Conservation (phyloP, 2,113 vertebrate genomes). For the Anser cygnoides region DNA sequence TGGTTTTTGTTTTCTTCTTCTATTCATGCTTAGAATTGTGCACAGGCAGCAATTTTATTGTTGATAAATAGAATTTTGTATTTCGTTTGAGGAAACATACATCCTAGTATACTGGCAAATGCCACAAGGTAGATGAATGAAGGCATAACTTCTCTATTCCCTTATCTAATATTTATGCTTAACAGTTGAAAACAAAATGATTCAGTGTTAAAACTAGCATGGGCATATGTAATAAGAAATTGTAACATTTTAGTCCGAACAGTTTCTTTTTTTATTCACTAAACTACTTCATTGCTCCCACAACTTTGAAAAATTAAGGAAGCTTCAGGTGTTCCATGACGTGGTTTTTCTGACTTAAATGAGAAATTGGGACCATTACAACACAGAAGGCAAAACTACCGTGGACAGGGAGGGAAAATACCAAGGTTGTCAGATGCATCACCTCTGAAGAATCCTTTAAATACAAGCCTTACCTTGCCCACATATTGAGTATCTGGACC, state of each 20-base stretch:
- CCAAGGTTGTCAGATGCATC: neutral
- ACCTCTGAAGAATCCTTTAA: neutral
- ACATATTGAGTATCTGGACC: slow-evolving; percentile 95
- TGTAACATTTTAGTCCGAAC: neutral
- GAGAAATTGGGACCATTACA: neutral
- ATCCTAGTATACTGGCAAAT: neutral
- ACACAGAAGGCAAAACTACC: neutral
- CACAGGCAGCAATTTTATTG: neutral
- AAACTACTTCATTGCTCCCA: neutral
- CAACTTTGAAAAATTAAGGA: neutral
- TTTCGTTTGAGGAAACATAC: neutral
- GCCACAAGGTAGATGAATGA: neutral
- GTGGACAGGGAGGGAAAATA: neutral
- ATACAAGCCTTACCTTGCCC: slow-evolving; percentile 89
- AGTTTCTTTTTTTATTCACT: neutral
- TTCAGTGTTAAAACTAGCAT: neutral
- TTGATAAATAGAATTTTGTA: neutral
- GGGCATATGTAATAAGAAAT: neutral
- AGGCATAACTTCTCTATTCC: neutral
- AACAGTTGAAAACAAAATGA: neutral
- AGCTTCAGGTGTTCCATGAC: neutral
- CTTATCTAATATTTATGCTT: neutral
- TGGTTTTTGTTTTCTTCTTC: neutral
- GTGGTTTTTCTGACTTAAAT: neutral
- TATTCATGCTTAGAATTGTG: neutral